phyloP scores from a whole-genome alignment of 2,888 invertebrate genomes.

The Pinctada fucata region DNA sequence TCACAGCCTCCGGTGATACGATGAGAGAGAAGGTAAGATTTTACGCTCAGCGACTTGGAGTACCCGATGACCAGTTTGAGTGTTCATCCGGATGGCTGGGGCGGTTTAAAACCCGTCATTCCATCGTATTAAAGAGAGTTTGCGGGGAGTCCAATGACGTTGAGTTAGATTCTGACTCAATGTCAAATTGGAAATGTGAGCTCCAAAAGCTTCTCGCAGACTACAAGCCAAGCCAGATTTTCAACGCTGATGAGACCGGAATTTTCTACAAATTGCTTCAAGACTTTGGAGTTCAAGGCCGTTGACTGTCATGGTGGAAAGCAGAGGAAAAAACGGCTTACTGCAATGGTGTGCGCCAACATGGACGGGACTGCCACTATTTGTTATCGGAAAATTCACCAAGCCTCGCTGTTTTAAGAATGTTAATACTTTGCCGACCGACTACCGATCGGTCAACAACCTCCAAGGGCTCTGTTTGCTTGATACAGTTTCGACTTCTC shows the following conservation, averaged over 20 bases:
- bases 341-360: conserved; percentile 46
- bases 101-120: conserved; percentile 36
- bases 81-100: conserved; percentile 37
- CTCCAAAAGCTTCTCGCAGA: conserved; percentile 19
- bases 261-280: conserved; percentile 4
- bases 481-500: no score
- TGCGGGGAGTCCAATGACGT: conserved; percentile 31
- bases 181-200: conserved; percentile 33
- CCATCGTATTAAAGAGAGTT: conserved; percentile 30
- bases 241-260: conserved; percentile 51
- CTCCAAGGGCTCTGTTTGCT: no score
- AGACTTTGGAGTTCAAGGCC: conserved; percentile 39
- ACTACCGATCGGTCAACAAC: conserved; percentile 15
- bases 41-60: conserved; percentile 18
- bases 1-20: conserved; percentile 10
- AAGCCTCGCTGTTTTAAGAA: conserved; percentile 51
- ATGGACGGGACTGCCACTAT: conserved; percentile 40
- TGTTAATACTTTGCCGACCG: conserved; percentile 37
- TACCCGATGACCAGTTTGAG: conserved; percentile 29
- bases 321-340: conserved; percentile 47
- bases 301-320: conserved; percentile 50
- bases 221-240: conserved; percentile 43
- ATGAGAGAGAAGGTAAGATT: conserved; percentile 27
- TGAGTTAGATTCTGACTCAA: conserved; percentile 2
- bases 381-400: conserved; percentile 48